These are phyloP conservation scores for Dermochelys coriacea DNA, from an alignment of 2,797 vertebrate genomes.

Conservation along the genomic window DNA sequence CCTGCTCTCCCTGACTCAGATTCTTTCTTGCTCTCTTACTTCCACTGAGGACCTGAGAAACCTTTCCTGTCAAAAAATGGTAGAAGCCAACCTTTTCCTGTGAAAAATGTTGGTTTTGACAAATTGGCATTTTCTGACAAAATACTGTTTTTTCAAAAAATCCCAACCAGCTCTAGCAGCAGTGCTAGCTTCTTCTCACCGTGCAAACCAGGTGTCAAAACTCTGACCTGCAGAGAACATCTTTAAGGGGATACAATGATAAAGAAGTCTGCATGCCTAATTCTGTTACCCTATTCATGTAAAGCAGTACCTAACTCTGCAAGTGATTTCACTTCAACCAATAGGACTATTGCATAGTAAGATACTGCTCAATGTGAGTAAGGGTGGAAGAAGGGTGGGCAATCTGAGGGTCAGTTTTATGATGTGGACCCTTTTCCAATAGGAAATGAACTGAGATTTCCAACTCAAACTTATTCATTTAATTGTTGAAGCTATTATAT, in stretches of 20 bases:
- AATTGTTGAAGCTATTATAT: not conserved
- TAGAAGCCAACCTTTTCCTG: not conserved
- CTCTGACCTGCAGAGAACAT: not conserved
- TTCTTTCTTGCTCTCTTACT: not conserved
- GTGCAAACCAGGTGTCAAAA: not conserved
- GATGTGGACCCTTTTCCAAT: not conserved
- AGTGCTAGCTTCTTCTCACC: not conserved
- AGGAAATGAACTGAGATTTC: not conserved
- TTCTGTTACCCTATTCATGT: not conserved
- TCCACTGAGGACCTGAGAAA: not conserved
- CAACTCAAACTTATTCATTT: not conserved
- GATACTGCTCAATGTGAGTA: rapidly evolving
- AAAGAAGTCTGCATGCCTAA: not conserved
- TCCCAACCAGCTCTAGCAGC: not conserved
- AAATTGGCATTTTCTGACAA: not conserved
- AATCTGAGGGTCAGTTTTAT: not conserved
- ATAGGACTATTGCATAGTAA: not conserved
- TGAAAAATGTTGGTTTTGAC: not conserved
- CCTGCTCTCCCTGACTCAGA: not conserved
- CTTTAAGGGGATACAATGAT: not conserved
- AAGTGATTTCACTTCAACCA: not conserved
- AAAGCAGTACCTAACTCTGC: not conserved
- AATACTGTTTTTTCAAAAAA: not conserved
- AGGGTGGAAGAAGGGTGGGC: not conserved
- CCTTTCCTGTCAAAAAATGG: not conserved